Evolutionary conservation across 2,797 vertebrate genomes (phyloP).

Genomic region (Cyclura pinguis): DNA sequence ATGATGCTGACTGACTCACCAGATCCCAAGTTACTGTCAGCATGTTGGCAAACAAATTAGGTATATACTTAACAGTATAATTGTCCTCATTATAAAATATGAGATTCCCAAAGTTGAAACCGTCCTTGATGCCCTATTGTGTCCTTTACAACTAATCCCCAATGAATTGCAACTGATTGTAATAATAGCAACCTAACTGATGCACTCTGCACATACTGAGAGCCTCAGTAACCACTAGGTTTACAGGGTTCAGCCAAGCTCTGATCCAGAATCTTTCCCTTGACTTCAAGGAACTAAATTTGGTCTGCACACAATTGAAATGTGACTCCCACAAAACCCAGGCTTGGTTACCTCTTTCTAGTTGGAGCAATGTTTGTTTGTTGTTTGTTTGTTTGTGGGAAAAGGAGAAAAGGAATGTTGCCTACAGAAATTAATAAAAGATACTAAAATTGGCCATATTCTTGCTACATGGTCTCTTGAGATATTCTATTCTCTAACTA

Average conservation of each 20-base stretch:
- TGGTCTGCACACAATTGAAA: not conserved
- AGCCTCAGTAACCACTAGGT: not conserved
- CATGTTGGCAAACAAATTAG: not conserved
- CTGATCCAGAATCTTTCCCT: not conserved
- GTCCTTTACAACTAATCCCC: not conserved
- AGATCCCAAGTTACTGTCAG: not conserved
- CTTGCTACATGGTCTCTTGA: slow-evolving; percentile 20
- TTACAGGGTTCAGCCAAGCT: not conserved
- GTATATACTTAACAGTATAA: not conserved
- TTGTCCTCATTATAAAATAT: not conserved
- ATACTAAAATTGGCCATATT: slow-evolving; percentile 5
- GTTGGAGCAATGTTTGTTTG: not conserved
- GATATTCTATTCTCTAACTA: slow-evolving; percentile 61
- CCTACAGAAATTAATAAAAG: not conserved
- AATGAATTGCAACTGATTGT: not conserved
- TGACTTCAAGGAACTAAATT: not conserved
- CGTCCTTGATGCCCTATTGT: not conserved
- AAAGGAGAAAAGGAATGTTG: not conserved
- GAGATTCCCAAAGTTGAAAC: not conserved
- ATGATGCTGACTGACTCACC: not conserved
- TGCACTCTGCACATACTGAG: not conserved
- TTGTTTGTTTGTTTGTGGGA: not conserved
- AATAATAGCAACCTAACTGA: not conserved
- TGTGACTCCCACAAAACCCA: not conserved
- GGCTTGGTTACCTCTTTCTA: not conserved